These are phyloP conservation scores for Dendrolimus kikuchii DNA, from an alignment of 1,140 invertebrate genomes.

Conservation along the genomic window DNA sequence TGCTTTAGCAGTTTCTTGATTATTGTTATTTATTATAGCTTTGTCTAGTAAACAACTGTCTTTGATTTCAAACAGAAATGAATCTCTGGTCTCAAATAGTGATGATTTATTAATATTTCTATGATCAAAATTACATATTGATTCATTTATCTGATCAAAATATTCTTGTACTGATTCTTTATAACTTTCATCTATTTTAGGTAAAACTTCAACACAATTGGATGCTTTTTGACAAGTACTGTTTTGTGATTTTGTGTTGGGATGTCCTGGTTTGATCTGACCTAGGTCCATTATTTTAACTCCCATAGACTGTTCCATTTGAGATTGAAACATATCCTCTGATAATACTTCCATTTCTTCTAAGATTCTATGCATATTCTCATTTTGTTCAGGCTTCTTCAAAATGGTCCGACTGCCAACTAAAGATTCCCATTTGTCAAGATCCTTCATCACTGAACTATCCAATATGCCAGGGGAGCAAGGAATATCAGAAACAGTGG, in stretches of 20 bases:
- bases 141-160: conserved; percentile 48
- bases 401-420: conserved; percentile 17
- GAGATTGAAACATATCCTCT: conserved; percentile 39
- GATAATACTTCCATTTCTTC: conserved; percentile 26
- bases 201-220: not conserved
- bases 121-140: conserved; percentile 26
- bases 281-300: not conserved
- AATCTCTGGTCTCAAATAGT: conserved; percentile 51
- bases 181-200: conserved; percentile 18
- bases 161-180: conserved; percentile 36
- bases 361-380: conserved; percentile 7
- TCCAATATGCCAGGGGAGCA: conserved; percentile 33
- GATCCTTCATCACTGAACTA: conserved; percentile 21
- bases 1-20: conserved; percentile 1
- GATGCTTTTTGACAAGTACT: too few species aligned
- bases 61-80: conserved; percentile 47
- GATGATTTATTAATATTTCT: conserved; percentile 25
- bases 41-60: conserved; percentile 34
- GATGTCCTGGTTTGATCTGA: too few species aligned
- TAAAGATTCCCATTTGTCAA: conserved; percentile 37
- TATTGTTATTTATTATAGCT: conserved; percentile 10
- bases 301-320: conserved; percentile 22
- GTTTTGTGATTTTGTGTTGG: too few species aligned
- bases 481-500: conserved; percentile 31
- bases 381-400: conserved; percentile 12